Conservation (phyloP, 2,888 invertebrate genomes). For the Epinotia demarniana region DNA sequence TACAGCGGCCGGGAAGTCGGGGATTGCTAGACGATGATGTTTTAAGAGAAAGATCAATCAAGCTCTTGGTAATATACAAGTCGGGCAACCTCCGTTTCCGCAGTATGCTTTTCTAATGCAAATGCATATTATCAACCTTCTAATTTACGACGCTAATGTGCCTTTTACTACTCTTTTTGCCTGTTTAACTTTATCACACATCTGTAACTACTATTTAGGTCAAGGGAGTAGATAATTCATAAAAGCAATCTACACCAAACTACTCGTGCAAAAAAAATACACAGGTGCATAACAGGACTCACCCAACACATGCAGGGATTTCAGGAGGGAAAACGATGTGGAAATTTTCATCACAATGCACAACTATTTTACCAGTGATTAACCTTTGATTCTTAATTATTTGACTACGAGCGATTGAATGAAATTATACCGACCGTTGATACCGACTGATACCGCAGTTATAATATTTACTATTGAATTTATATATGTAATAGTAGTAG, state of each 20-base stretch:
- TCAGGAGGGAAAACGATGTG: neutral
- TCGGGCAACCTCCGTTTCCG: neutral
- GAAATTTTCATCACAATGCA: neutral
- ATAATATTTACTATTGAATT: no score
- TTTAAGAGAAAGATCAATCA: neutral
- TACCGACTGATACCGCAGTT: no score
- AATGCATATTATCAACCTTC: neutral
- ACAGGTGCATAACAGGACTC: constrained; percentile 1
- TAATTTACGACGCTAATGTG: neutral
- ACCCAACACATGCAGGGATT: constrained; percentile 6
- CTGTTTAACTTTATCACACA: neutral
- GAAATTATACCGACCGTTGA: no score
- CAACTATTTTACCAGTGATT: neutral
- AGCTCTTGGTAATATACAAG: neutral
- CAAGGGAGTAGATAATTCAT: neutral
- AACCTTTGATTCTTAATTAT: no score
- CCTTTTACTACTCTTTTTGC: neutral
- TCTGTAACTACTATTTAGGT: neutral
- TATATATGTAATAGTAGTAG: no score
- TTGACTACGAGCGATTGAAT: neutral
- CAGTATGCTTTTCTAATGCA: neutral
- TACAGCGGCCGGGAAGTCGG: neutral
- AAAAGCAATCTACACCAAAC: neutral
- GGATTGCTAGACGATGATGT: neutral
- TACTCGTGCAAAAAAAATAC: constrained; percentile 9